Evolutionary conservation across 2,888 invertebrate genomes (phyloP).

Genomic region (Synanthedon myopaeformis): DNA sequence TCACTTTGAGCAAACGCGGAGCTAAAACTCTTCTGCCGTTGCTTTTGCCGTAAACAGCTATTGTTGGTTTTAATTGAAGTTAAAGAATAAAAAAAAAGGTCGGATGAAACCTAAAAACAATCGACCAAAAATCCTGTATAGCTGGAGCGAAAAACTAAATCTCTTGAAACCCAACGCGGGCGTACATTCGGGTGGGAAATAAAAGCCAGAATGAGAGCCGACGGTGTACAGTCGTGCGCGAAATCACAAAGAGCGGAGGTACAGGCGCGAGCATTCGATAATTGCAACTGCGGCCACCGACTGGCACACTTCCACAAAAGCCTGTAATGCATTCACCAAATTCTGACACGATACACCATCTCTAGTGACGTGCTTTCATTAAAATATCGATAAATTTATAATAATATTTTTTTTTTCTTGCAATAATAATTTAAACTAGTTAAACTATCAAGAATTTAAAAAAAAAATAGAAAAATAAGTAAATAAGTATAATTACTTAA

Average conservation of each 20-base stretch:
- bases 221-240: conserved; percentile 17
- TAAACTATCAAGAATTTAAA: no score
- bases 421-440: no score
- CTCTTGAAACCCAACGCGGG: conserved; percentile 18
- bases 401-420: no score
- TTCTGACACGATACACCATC: conserved; percentile 22
- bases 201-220: conserved; percentile 9
- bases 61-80: no score
- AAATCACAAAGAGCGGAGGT: conserved; percentile 28
- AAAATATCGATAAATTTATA: no score
- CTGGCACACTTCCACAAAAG: conserved; percentile 32
- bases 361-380: conserved; percentile 16
- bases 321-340: conserved; percentile 34
- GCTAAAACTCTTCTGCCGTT: no score
- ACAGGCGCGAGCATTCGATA: conserved; percentile 28
- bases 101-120: conserved; percentile 8
- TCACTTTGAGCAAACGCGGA: no score
- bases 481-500: no score
- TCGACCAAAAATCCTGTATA: conserved; percentile 11
- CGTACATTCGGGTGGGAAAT: conserved; percentile 17
- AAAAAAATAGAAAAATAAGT: no score
- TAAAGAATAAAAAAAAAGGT: no score
- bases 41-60: no score
- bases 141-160: conserved; percentile 19
- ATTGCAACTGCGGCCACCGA: conserved; percentile 25